Conservation (phyloP, 2,888 invertebrate species). For the Argyresthia goedartella region DNA sequence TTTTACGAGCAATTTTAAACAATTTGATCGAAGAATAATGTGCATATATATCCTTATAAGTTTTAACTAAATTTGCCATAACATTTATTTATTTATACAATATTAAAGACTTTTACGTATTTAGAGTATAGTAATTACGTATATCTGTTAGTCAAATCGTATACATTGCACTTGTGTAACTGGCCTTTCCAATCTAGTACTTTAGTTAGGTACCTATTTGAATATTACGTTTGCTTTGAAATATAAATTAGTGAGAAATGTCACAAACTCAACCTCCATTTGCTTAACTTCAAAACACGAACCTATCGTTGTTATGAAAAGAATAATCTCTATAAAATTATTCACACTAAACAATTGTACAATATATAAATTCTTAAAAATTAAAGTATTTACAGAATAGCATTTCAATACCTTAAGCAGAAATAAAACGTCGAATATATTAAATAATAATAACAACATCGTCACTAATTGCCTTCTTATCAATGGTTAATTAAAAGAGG, state of each 20-base stretch:
- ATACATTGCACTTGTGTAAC: conserved; percentile 71
- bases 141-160: conserved; percentile 70
- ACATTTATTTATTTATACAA: conserved; percentile 41
- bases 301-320: conserved; percentile 48
- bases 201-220: conserved; percentile 21
- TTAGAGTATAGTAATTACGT: conserved; percentile 61
- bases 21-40: conserved; percentile 52
- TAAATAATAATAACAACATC: conserved; percentile 68
- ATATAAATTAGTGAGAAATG: too few relatives aligned
- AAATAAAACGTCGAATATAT: conserved; percentile 71
- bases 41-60: conserved; percentile 31
- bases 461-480: conserved; percentile 70
- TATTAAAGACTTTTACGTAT: conserved; percentile 52
- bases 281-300: conserved; percentile 20
- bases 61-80: conserved; percentile 48
- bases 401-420: conserved; percentile 63
- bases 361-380: conserved; percentile 59
- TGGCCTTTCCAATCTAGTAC: conserved; percentile 57
- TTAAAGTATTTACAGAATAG: conserved; percentile 66
- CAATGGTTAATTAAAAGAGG: conserved; percentile 72
- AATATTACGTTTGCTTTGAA: conserved; percentile 9
- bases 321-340: conserved; percentile 56
- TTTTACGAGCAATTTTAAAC: conserved; percentile 11
- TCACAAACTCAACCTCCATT: too few relatives aligned
- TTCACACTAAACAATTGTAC: conserved; percentile 71